phyloP scores from a whole-genome alignment of 1,140 invertebrate genomes.

The Portunus trituberculatus region DNA sequence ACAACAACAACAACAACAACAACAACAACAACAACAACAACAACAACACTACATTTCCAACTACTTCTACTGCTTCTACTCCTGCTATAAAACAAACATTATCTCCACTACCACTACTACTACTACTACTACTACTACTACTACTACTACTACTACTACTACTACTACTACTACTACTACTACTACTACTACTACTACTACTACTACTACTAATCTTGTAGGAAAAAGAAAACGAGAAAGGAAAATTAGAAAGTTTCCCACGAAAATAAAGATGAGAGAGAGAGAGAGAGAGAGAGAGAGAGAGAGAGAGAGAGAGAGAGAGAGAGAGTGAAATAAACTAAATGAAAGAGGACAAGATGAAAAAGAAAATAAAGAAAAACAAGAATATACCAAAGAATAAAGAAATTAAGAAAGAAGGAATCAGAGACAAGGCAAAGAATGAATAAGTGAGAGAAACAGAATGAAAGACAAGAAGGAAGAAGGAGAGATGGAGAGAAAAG shows the following conservation, averaged over 20 bases:
- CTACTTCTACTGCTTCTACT: no score
- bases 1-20: no score
- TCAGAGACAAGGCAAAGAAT: no score
- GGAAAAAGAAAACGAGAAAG: no score
- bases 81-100: no score
- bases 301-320: not conserved
- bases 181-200: not conserved
- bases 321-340: not conserved
- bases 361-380: no score
- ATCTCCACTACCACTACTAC: not conserved
- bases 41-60: no score
- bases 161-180: not conserved
- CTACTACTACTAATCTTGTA: not conserved
- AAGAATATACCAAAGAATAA: no score
- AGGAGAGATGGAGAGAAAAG: not conserved
- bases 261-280: not conserved
- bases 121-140: not conserved
- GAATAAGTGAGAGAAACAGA: not conserved
- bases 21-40: no score
- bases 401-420: no score
- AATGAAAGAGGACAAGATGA: not conserved
- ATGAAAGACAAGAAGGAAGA: not conserved
- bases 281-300: not conserved
- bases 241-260: no score
- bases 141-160: not conserved